Percentiles rank a stretch among this genome's conserved stretches.
Evolutionary conservation across 2,888 invertebrate species (phyloP).

Genomic region (Polyommatus iphigenia): DNA sequence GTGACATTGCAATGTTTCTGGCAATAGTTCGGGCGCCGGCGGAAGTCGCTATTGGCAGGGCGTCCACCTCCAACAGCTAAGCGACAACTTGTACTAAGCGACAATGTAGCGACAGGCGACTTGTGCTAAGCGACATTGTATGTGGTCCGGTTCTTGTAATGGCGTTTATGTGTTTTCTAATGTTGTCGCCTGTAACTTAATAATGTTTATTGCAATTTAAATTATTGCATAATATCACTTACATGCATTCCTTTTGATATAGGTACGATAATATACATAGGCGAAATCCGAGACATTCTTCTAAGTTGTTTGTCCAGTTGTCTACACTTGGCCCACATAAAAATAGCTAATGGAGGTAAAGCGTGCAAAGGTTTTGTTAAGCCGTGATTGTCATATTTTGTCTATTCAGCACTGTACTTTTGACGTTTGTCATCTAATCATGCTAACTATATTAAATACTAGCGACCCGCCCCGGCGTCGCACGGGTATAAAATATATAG

Average conservation of each 20-base stretch:
- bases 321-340: not conserved
- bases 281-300: not conserved
- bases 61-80: constrained; percentile 55
- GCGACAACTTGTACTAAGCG: constrained; percentile 42
- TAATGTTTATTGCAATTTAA: not conserved
- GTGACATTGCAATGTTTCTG: constrained; percentile 54
- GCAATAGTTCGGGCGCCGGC: constrained; percentile 72
- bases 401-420: not conserved
- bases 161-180: constrained; percentile 24
- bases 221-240: not conserved
- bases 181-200: not conserved
- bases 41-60: constrained; percentile 65
- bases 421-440: not conserved
- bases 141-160: constrained; percentile 23
- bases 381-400: too few relatives aligned
- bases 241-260: not conserved
- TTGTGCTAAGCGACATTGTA: not conserved
- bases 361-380: not conserved
- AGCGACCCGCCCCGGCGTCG: too few relatives aligned
- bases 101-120: constrained; percentile 46
- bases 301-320: not conserved
- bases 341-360: not conserved
- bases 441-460: not conserved
- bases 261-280: not conserved
- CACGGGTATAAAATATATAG: too few relatives aligned